phyloP scores from a whole-genome alignment of 2,113 vertebrate genomes.

The Nothoprocta perdicaria region DNA sequence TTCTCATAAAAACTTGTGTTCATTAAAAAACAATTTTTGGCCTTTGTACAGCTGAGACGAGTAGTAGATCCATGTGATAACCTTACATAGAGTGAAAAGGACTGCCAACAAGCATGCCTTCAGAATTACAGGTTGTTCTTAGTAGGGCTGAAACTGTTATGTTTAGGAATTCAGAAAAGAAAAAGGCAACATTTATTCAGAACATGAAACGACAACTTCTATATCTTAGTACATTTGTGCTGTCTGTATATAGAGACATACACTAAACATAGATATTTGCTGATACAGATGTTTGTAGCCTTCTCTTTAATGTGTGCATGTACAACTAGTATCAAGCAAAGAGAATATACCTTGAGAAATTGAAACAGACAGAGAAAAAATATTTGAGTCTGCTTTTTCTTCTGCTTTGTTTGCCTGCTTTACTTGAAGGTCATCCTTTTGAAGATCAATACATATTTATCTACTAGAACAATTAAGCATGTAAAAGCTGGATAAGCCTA shows the following conservation, averaged over 20 bases:
- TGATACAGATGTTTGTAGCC: not conserved
- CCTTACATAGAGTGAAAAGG: not conserved
- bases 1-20: not conserved
- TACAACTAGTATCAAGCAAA: not conserved
- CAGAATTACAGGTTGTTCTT: not conserved
- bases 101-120: not conserved
- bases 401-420: not conserved
- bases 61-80: not conserved
- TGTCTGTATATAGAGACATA: rapidly evolving
- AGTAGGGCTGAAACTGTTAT: not conserved
- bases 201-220: not conserved
- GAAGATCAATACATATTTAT: not conserved
- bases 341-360: not conserved
- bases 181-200: not conserved
- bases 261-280: not conserved
- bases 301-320: not conserved
- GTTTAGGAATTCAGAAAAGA: not conserved
- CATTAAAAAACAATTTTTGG: not conserved
- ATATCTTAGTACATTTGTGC: not conserved
- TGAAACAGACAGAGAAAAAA: not conserved
- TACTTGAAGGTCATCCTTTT: not conserved
- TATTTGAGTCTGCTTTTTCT: not conserved
- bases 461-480: not conserved
- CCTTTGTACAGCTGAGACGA: not conserved
- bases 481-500: not conserved